phyloP scores from a whole-genome alignment of 2,888 invertebrate genomes.

The Callinectes sapidus region DNA sequence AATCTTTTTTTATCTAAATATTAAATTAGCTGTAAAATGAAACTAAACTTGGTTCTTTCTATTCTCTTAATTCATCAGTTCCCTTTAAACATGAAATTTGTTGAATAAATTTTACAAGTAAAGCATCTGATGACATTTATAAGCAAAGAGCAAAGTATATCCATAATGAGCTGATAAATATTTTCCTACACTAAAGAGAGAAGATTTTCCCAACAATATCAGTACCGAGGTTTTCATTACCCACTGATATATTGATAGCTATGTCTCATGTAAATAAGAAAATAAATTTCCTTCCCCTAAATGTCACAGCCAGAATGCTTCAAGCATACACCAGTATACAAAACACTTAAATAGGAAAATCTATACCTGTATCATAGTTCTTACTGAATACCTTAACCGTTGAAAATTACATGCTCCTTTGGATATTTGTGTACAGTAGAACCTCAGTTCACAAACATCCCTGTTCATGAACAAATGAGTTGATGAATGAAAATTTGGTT shows the following conservation, averaged over 20 bases:
- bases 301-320: conserved; percentile 37
- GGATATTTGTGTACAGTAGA: neutral
- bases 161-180: neutral
- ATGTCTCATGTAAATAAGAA: conserved; percentile 31
- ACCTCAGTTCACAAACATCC: no score
- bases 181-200: neutral
- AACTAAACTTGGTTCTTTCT: neutral
- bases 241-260: conserved; percentile 6
- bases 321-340: conserved; percentile 23
- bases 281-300: conserved; percentile 29
- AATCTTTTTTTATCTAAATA: neutral
- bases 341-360: conserved; percentile 14
- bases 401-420: neutral
- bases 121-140: conserved; percentile 1
- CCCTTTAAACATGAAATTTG: neutral
- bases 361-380: neutral
- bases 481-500: no score
- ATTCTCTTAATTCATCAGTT: neutral
- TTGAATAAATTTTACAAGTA: neutral
- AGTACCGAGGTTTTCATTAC: conserved; percentile 5
- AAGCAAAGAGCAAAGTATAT: neutral
- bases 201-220: conserved; percentile 21
- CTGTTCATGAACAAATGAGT: no score
- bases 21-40: neutral
- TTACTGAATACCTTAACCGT: neutral